Evolutionary conservation across 2,888 invertebrate species (phyloP).

Genomic region (Strigamia maritima): DNA sequence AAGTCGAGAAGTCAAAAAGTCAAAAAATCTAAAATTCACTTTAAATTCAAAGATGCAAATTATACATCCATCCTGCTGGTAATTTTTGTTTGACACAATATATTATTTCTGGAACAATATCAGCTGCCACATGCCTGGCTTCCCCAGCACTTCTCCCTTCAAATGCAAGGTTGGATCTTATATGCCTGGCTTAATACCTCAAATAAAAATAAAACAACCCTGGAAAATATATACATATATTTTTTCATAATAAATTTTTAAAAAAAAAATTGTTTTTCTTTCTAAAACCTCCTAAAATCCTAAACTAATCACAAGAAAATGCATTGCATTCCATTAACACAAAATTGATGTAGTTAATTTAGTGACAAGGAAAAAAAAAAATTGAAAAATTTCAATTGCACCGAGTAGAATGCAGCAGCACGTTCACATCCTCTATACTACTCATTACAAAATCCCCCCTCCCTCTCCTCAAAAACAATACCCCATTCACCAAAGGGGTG

Average conservation of each 20-base stretch:
- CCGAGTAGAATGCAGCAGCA: background rate
- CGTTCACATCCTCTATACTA: background rate
- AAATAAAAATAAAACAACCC: too few species aligned
- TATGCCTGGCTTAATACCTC: too few species aligned
- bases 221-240: background rate
- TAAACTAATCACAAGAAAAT: background rate
- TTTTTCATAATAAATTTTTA: background rate
- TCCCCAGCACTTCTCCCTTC: too few species aligned
- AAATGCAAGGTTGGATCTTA: too few species aligned
- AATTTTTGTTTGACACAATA: too few species aligned
- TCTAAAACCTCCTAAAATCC: background rate
- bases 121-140: too few species aligned
- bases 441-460: background rate
- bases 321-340: background rate
- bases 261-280: background rate
- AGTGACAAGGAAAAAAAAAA: too few species aligned
- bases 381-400: background rate
- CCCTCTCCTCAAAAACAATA: background rate
- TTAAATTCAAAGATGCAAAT: too few species aligned
- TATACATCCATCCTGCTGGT: too few species aligned
- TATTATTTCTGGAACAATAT: too few species aligned
- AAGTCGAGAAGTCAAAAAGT: too few species aligned
- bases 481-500: background rate
- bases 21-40: too few species aligned
- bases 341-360: background rate